Base-by-base conservation (phyloP, 1,140 invertebrate species). In the Homalodisca vitripennis region DNA sequence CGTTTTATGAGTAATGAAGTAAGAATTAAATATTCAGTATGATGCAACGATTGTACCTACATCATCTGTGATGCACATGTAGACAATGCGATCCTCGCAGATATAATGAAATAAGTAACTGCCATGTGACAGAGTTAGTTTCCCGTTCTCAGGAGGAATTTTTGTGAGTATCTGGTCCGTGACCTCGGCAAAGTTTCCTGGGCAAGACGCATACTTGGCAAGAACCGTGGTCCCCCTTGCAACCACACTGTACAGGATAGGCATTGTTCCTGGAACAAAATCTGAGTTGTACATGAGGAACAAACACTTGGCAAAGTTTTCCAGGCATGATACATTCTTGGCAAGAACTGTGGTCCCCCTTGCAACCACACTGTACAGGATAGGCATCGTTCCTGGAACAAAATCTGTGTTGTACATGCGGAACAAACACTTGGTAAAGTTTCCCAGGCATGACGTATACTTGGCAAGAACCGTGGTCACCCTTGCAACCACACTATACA, bases 61-160 rank as follows among this genome's bases (percentile, higher is more conserved):
- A 86, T 96, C 93, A 83, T 97, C 94, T 67, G 94, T 95, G 62
- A 97, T 97, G 75, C 94, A 97, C 81, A 98, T 88, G 79, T 94
- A 97, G 75, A 96, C 87, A 71, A 97, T 87, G 75, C 87, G 84
- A 77, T 94, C 89, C 80, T 97, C 92, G 71, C 87, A 88, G 67
- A 95, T 89, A 75, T 97, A 98, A 79, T 97, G 94, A 78, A 97
- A 97, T 55, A 97, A 80, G 80, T 94, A 97, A 75, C 89, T 93
- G 74, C 92, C 92, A 83, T 97, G 94, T 0, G 93, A 92, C 77
- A 97, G 95, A 3, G 94, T 97, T 57, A 96, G 82, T 80, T 94
- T 95, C 73, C 93, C 89, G 85, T 96, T 89, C 62, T 92, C 86
- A 0, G 89, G 85, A 30, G 90, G 85, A 76, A 97, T 97, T 80